Percentiles rank a stretch among this genome's conserved stretches.
Evolutionary conservation across 2,797 vertebrate species (phyloP).

Genomic region (Peromyscus melanophrys): DNA sequence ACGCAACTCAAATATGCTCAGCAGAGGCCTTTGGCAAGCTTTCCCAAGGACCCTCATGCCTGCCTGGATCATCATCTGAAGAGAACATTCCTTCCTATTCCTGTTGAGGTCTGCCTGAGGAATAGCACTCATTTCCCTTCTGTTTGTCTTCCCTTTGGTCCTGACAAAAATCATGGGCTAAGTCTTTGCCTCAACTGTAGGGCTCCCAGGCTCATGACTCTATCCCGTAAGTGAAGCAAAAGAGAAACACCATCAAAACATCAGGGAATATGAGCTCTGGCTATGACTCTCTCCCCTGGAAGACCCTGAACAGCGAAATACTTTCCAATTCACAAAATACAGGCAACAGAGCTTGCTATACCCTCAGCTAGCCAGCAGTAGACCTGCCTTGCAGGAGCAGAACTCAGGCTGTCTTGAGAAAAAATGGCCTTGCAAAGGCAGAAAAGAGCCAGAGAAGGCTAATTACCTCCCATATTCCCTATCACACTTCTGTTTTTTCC

Average conservation of each 20-base stretch:
- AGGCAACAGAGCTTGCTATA: background rate
- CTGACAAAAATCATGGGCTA: slow-evolving; percentile 46
- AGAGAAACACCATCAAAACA: slow-evolving; percentile 25
- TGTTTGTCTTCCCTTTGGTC: background rate
- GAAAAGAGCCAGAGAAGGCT: background rate
- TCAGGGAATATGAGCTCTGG: background rate
- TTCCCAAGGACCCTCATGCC: background rate
- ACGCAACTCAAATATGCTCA: background rate
- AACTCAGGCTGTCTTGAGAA: background rate
- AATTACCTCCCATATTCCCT: background rate
- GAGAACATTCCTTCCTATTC: slow-evolving; percentile 56
- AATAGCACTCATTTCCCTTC: background rate
- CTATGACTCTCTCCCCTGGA: background rate
- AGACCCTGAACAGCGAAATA: background rate
- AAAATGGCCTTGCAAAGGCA: background rate
- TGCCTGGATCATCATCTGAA: slow-evolving; percentile 56
- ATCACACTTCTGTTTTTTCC: background rate
- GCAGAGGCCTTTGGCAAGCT: slow-evolving; percentile 7
- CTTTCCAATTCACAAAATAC: background rate
- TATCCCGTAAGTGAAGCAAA: slow-evolving; percentile 53
- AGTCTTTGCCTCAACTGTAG: background rate
- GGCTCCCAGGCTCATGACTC: slow-evolving; percentile 42
- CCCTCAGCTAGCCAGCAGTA: background rate
- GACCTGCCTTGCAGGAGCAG: background rate
- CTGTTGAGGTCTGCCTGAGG: slow-evolving; percentile 8